phyloP scores from a whole-genome alignment of 2,113 vertebrate genomes.

The Dromiciops gliroides region DNA sequence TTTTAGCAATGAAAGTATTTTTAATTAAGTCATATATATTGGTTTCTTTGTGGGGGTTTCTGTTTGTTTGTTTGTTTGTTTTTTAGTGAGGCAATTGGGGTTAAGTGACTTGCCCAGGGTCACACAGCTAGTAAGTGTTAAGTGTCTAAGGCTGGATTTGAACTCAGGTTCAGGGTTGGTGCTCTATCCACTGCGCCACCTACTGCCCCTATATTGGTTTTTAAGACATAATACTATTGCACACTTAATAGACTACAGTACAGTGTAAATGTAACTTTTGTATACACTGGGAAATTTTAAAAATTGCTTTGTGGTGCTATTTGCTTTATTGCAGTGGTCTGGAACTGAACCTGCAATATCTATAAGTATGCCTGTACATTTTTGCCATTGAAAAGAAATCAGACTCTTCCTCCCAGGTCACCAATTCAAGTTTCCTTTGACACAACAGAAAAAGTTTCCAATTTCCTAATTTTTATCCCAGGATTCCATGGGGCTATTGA shows the following conservation, averaged over 20 bases:
- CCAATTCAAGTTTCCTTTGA: background rate
- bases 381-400: constrained; percentile 5
- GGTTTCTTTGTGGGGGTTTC: too few relatives aligned
- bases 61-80: too few relatives aligned
- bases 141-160: too few relatives aligned
- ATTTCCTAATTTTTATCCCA: background rate
- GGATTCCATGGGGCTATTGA: background rate
- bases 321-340: background rate
- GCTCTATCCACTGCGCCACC: too few relatives aligned
- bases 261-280: too few relatives aligned
- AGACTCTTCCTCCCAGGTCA: background rate
- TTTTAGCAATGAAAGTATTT: too few relatives aligned
- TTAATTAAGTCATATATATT: background rate
- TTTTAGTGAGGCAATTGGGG: too few relatives aligned
- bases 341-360: background rate
- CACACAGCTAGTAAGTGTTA: too few relatives aligned
- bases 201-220: too few relatives aligned
- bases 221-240: background rate
- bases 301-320: too few relatives aligned
- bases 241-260: background rate
- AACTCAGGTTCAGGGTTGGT: too few relatives aligned
- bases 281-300: background rate
- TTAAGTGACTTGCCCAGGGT: too few relatives aligned
- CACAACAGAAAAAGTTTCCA: background rate
- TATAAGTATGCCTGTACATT: background rate